These are phyloP conservation scores for Xanthostigma xanthostigma DNA, from an alignment of 2,888 invertebrate species.

Conservation along the genomic window DNA sequence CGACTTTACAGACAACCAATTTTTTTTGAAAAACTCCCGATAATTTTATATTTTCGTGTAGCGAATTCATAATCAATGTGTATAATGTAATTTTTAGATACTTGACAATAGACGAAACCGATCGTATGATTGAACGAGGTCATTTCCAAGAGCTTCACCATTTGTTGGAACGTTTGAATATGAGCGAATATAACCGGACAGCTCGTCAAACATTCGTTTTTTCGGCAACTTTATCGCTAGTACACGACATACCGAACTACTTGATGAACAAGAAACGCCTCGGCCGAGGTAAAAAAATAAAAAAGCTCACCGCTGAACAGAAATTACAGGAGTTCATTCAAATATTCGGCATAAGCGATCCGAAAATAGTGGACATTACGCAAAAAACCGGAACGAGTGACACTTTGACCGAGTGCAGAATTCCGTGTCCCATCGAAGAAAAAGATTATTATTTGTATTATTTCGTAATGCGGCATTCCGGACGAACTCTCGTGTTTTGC, in stretches of 20 bases:
- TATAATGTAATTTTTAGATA: conserved; percentile 37
- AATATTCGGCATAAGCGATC: conserved; percentile 72
- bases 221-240: conserved; percentile 89
- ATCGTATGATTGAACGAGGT: conserved; percentile 92
- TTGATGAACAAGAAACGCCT: conserved; percentile 41
- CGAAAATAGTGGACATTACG: conserved; percentile 88
- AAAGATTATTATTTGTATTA: conserved; percentile 91
- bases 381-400: conserved; percentile 64
- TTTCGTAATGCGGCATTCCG: conserved; percentile 69
- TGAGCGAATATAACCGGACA: conserved; percentile 39
- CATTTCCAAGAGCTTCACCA: conserved; percentile 86
- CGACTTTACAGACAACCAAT: too few relatives aligned
- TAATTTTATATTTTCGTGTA: not conserved
- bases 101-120: conserved; percentile 94
- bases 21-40: too few relatives aligned
- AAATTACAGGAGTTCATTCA: conserved; percentile 64
- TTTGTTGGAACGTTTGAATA: conserved; percentile 66
- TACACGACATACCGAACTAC: conserved; percentile 70
- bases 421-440: conserved; percentile 60
- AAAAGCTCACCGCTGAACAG: conserved; percentile 54
- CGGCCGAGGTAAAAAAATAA: conserved; percentile 36
- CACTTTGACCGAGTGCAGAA: conserved; percentile 69
- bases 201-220: conserved; percentile 87
- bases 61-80: not conserved
- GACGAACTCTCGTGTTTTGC: conserved; percentile 85